phyloP scores from a whole-genome alignment of 2,113 vertebrate genomes.

The Chauna torquata region DNA sequence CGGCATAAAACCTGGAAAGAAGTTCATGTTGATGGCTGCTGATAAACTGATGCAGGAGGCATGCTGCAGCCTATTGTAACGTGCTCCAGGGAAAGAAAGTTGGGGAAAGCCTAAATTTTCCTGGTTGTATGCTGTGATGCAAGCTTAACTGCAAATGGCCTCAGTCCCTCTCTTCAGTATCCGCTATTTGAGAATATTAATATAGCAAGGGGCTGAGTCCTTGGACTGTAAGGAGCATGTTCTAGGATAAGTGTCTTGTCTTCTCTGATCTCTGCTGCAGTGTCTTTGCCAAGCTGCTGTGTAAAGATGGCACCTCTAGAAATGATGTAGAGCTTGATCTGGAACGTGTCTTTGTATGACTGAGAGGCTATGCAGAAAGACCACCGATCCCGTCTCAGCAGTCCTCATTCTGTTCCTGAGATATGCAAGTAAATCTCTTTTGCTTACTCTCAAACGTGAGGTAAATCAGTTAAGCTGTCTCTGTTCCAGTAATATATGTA shows the following conservation, averaged over 20 bases:
- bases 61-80: not conserved
- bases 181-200: not conserved
- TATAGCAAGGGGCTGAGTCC: not conserved
- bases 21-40: not conserved
- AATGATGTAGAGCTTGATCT: not conserved
- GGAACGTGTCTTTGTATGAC: rapidly evolving
- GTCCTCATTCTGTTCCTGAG: not conserved
- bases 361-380: not conserved
- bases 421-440: not conserved
- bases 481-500: not conserved
- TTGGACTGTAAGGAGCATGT: not conserved
- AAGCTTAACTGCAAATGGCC: not conserved
- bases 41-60: not conserved
- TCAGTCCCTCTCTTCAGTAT: not conserved
- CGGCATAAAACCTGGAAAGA: not conserved
- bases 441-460: not conserved
- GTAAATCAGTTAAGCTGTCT: not conserved
- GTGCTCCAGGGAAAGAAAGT: not conserved
- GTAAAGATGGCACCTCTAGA: not conserved
- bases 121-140: not conserved
- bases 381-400: rapidly evolving
- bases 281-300: not conserved
- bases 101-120: not conserved
- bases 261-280: not conserved
- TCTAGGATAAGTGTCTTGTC: not conserved